phyloP scores from a whole-genome alignment of 2,888 invertebrate genomes.

The Brachyptera putata region DNA sequence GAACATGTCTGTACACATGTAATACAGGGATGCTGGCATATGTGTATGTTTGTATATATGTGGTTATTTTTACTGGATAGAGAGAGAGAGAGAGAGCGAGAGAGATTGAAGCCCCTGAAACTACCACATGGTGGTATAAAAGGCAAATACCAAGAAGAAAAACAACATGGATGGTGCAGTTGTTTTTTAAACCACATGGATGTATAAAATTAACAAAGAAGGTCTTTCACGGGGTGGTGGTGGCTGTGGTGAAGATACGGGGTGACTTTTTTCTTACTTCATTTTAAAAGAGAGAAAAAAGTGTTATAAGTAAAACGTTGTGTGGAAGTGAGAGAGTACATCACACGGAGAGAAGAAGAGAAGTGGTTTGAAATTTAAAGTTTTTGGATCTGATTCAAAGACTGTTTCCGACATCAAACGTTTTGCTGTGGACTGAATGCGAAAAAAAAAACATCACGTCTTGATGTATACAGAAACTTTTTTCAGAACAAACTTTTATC shows the following conservation, averaged over 20 bases:
- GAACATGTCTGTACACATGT: no score
- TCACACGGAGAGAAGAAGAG: no score
- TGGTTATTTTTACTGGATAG: conserved; percentile 32
- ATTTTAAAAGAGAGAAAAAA: no score
- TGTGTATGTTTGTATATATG: conserved; percentile 31
- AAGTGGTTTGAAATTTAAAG: not conserved
- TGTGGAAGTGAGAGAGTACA: not conserved
- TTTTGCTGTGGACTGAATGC: not conserved
- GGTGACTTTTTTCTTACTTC: not conserved
- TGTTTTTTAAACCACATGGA: not conserved
- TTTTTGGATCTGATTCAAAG: not conserved
- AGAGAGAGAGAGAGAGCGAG: no score
- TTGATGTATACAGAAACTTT: no score
- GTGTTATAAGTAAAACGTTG: not conserved
- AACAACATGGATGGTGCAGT: conserved; percentile 12
- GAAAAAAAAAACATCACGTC: conserved; percentile 2
- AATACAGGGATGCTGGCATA: conserved; percentile 21
- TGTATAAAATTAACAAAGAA: conserved; percentile 15
- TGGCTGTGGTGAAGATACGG: not conserved
- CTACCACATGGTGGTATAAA: conserved; percentile 26
- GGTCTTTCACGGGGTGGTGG: conserved; percentile 8
- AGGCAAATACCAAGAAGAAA: conserved; percentile 29
- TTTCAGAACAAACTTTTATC: no score
- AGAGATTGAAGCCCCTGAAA: no score
- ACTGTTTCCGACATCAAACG: not conserved